Conservation (phyloP, 2,113 vertebrate genomes). For the Gavialis gangeticus region DNA sequence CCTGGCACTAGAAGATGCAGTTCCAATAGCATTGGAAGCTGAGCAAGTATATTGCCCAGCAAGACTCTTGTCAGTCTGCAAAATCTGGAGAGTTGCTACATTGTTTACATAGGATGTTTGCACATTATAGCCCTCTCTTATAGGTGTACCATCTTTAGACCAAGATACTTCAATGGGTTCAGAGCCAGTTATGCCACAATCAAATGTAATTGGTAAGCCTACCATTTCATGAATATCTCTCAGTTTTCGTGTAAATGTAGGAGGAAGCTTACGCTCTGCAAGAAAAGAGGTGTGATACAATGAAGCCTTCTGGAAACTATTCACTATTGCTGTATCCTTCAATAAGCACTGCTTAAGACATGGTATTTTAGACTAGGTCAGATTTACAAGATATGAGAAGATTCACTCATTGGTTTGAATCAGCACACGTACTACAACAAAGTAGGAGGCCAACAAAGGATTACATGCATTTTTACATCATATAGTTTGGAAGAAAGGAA, state of each 20-base stretch:
- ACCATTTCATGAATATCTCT: slow-evolving; percentile 92
- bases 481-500: slow-evolving; percentile 9
- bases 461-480: background rate
- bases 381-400: background rate
- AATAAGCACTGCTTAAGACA: background rate
- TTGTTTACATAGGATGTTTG: slow-evolving; percentile 90
- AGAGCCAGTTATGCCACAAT: slow-evolving; percentile 92
- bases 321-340: background rate
- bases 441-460: background rate
- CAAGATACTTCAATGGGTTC: slow-evolving; percentile 93
- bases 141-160: slow-evolving; percentile 88
- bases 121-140: slow-evolving; percentile 85
- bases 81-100: slow-evolving; percentile 88
- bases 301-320: background rate
- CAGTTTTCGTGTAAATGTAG: slow-evolving; percentile 93
- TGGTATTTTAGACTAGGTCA: background rate
- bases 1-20: slow-evolving; percentile 92
- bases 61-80: slow-evolving; percentile 86
- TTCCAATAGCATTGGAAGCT: slow-evolving; percentile 93
- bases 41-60: slow-evolving; percentile 94
- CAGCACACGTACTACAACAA: background rate
- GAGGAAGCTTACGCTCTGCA: slow-evolving; percentile 95
- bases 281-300: slow-evolving; percentile 51
- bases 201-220: slow-evolving; percentile 88
- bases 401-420: background rate